Evolutionary conservation across 2,797 vertebrate species (phyloP), one percentile per base, ranked within the genome.

Genomic region (Pristis pectinata): DNA sequence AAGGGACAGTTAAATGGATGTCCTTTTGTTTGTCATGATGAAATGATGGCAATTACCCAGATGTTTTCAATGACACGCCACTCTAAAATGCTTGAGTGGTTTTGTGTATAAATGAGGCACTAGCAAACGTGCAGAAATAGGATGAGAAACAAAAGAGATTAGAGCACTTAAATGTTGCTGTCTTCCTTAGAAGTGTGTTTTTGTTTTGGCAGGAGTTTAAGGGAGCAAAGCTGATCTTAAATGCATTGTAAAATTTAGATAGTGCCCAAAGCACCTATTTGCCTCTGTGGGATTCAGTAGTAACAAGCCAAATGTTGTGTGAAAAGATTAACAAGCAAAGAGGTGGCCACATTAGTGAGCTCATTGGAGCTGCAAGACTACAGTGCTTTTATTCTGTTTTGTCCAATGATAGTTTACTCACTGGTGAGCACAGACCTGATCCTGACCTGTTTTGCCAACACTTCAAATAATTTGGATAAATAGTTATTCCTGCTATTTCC

Each of bases 1-100:
- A 44, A 77, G 74, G 67, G 72, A 64, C 94, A 82, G 72, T 64
- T 76, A 82, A 82, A 82, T 59, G 94, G 44, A 70, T 94, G 44
- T n/a, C 34, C 74, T 94, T 77, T 91, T 67, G 61, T 91, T 91
- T 67, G 61, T 41, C 61, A 67, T 67, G 87, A 91, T 67, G 87
- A 91, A 91, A 91, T 91, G 61, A 91, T 91, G 87, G 87, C 61
- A 91, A 91, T 67, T 91, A 67, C 87, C 19, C 8, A n/a, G 87
- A 91, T 91, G 87, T 91, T 91, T 91, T 67, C 61, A 27, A 91
- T 67, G 87, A 91, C 87, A 91, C 59, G 37, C 19, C 59, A 41
- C 17, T 91, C 61, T 41, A 19, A 37, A 41, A 9, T 91, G 61
- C 61, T 91, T 67, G 19, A 89, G 56, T 89, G 85, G 34, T 37